A percentile compares a stretch with the other conserved stretches of the same genome.
Evolutionary conservation across 2,113 vertebrate genomes (phyloP).

Genomic region (Hydropotes inermis): DNA sequence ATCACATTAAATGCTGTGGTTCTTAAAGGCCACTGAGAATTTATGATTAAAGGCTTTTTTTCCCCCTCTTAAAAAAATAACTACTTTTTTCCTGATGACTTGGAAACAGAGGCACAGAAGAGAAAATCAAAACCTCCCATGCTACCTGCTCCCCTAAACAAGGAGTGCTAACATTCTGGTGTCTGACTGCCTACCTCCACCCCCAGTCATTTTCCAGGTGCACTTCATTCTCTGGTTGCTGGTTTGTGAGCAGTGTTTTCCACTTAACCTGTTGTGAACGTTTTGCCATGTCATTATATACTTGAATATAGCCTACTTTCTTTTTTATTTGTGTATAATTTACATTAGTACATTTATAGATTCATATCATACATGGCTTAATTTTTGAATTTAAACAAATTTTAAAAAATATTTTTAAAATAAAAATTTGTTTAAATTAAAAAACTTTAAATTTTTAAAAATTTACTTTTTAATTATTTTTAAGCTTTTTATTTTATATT

Average conservation of each 20-base stretch:
- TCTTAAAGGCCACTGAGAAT: background rate
- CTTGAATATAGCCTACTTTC: background rate
- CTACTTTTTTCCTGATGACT: background rate
- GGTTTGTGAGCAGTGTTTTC: background rate
- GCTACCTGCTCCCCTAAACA: background rate
- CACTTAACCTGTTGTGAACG: background rate
- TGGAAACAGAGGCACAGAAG: background rate
- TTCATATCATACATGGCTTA: background rate
- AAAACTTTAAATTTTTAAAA: background rate
- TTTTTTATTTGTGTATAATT: background rate
- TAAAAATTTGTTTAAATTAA: background rate
- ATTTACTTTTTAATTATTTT: background rate
- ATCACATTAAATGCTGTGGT: background rate
- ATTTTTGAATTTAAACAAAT: background rate
- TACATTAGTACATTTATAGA: background rate
- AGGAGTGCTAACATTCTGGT: background rate
- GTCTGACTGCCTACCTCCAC: background rate
- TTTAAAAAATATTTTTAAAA: background rate
- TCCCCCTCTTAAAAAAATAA: background rate
- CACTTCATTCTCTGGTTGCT: background rate
- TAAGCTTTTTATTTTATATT: background rate
- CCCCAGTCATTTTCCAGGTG: background rate
- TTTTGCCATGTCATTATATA: background rate
- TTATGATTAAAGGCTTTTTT: background rate
- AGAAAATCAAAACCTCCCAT: background rate